These are phyloP conservation scores for Venturia canescens DNA, from an alignment of 1,140 invertebrate genomes.

Conservation along the genomic window DNA sequence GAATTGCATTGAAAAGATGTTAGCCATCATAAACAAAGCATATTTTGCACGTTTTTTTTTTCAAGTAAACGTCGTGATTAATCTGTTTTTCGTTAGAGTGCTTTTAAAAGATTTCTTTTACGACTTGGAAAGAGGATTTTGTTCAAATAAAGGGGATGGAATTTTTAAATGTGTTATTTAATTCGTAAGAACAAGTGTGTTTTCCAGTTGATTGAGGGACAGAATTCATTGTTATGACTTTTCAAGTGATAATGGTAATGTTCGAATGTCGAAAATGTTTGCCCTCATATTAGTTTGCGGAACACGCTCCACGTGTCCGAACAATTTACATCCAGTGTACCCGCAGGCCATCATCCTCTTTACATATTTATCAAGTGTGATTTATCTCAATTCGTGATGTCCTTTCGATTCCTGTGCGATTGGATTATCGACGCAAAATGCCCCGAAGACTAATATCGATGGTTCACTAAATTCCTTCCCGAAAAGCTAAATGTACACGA, in stretches of 20 bases:
- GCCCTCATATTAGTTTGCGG: neutral
- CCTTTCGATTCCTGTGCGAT: neutral
- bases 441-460: neutral
- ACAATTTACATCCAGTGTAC: neutral
- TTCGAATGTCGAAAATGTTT: neutral
- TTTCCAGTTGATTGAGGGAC: too few species aligned
- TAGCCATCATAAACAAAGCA: neutral
- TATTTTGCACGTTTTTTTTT: neutral
- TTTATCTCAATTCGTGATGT: neutral
- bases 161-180: too few species aligned
- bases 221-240: too few species aligned
- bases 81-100: neutral
- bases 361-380: too few species aligned
- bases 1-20: slow-evolving; percentile 24
- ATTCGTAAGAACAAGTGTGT: too few species aligned
- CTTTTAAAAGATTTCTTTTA: neutral
- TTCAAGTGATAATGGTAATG: too few species aligned
- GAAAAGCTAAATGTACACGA: neutral
- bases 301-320: slow-evolving; percentile 9
- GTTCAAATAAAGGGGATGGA: too few species aligned
- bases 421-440: neutral
- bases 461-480: neutral
- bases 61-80: neutral
- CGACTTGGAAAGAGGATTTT: too few species aligned
- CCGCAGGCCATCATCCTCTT: neutral